Percentiles rank a stretch among this genome's conserved stretches.
Conservation (phyloP, 2,797 vertebrate species). For the Podargus strigoides region DNA sequence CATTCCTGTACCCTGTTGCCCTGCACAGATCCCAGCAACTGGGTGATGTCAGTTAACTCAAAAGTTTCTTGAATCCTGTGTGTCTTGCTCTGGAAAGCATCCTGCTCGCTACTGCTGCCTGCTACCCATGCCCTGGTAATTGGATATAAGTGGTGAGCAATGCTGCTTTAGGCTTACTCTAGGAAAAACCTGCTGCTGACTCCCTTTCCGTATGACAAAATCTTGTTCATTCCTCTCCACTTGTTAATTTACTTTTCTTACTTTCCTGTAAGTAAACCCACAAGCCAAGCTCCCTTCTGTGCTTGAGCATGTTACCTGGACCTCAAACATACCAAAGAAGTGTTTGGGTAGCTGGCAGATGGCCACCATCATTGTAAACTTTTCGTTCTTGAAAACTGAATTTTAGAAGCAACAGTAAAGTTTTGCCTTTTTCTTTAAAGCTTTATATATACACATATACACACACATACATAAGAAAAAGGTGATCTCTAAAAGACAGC, state of each 20-base stretch:
- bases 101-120: background rate
- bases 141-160: background rate
- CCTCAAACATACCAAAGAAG: background rate
- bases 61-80: accelerated
- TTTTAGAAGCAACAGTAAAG: background rate
- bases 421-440: background rate
- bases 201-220: background rate
- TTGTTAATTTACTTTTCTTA: background rate
- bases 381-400: background rate
- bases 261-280: background rate
- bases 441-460: background rate
- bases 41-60: background rate
- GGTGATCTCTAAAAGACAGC: background rate
- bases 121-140: accelerated
- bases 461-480: too few species aligned
- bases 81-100: background rate
- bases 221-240: background rate
- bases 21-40: background rate
- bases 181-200: background rate
- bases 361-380: accelerated
- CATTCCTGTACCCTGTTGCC: background rate
- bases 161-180: background rate
- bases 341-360: background rate
- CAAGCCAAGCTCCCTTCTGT: background rate
- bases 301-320: background rate